phyloP scores from a whole-genome alignment of 2,888 invertebrate species.

The Dicyrtomina minuta region DNA sequence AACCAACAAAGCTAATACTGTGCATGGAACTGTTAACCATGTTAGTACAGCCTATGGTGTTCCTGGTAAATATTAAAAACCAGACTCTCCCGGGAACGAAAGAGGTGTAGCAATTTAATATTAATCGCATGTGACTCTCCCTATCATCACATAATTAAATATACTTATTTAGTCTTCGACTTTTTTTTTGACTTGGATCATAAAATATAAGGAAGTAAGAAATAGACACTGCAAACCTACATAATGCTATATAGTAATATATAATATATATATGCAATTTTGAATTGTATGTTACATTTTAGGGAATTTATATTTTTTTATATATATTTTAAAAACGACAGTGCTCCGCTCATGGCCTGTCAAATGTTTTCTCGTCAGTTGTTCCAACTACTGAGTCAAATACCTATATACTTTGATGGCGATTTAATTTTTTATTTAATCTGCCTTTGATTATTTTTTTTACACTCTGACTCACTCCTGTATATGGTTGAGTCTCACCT shows the following conservation, averaged over 20 bases:
- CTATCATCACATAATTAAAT: background rate
- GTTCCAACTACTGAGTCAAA: background rate
- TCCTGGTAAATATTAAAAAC: conserved; percentile 40
- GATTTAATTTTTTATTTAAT: background rate
- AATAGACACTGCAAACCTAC: no score
- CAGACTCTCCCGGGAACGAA: background rate
- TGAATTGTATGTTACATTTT: background rate
- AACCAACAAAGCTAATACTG: conserved; percentile 49
- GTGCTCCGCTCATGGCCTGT: background rate
- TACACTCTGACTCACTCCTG: background rate
- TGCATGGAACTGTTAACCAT: conserved; percentile 8
- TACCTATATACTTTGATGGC: no score
- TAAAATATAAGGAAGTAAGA: no score
- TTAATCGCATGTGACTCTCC: conserved; percentile 17
- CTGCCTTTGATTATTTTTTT: background rate
- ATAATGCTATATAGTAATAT: no score
- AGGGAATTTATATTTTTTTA: background rate
- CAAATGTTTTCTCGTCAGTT: no score
- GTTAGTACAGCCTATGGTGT: conserved; percentile 40
- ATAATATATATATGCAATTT: background rate
- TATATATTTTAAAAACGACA: background rate
- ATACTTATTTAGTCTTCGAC: conserved; percentile 6
- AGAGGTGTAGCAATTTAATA: conserved; percentile 14
- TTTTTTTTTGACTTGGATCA: no score
- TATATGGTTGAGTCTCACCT: conserved; percentile 8